Conservation (phyloP, 1,140 invertebrate species). For the Drosophila parvula region DNA sequence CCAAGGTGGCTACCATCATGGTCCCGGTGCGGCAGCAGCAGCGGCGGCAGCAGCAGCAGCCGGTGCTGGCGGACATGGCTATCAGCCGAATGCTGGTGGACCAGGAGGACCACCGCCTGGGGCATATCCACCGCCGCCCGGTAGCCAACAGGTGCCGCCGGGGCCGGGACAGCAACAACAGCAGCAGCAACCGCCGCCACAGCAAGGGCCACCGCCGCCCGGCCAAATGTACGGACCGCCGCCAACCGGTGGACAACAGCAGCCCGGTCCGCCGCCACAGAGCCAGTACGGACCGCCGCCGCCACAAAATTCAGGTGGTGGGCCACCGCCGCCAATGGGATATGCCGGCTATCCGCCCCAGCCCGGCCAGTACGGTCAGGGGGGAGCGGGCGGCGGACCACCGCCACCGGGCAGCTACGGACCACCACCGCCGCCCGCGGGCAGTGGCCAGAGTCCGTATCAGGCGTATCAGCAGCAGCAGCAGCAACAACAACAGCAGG, state of each 20-base stretch:
- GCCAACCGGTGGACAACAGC: constrained; percentile 83
- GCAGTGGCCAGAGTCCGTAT: constrained; percentile 70
- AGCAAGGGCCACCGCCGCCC: constrained; percentile 70
- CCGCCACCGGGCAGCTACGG: constrained; percentile 81
- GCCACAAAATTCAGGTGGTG: constrained; percentile 62
- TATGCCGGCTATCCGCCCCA: constrained; percentile 77
- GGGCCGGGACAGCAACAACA: constrained; percentile 69
- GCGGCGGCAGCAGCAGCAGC: constrained; percentile 31
- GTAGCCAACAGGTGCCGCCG: constrained; percentile 68
- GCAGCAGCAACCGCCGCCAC: constrained; percentile 70
- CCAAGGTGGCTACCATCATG: constrained; percentile 84
- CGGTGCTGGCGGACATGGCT: constrained; percentile 56
- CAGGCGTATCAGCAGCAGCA: constrained; percentile 63
- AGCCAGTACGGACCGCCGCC: constrained; percentile 84
- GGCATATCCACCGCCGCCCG: constrained; percentile 71
- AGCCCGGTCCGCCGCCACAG: constrained; percentile 65
- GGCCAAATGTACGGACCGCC: constrained; percentile 81
- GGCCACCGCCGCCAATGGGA: constrained; percentile 73
- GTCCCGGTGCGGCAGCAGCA: constrained; percentile 39
- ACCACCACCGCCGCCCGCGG: constrained; percentile 67
- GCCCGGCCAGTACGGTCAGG: constrained; percentile 77
- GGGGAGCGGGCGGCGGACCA: constrained; percentile 56
- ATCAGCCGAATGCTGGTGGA: constrained; percentile 58
- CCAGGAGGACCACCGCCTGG: constrained; percentile 63
- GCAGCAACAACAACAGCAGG: constrained; percentile 22